Percentiles rank a stretch among this genome's conserved stretches.
These are phyloP conservation scores for Phrixothrix hirtus DNA, from an alignment of 2,888 invertebrate species.

Conservation along the genomic window DNA sequence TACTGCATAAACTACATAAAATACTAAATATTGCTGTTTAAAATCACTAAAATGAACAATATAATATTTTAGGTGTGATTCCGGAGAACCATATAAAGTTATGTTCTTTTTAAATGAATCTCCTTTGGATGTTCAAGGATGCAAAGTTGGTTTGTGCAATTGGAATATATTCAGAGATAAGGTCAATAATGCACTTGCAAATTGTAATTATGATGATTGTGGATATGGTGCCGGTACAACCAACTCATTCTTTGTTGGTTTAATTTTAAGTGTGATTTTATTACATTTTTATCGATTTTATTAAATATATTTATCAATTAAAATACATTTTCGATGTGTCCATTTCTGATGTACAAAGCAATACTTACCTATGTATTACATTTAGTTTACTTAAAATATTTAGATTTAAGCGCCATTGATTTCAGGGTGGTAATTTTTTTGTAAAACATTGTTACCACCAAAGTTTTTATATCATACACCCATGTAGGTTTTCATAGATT, in stretches of 20 bases:
- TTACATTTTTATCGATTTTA: background rate
- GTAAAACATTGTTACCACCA: too few relatives aligned
- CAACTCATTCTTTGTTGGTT: background rate
- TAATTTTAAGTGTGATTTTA: background rate
- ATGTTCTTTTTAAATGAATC: slow-evolving; percentile 75
- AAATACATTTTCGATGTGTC: too few relatives aligned
- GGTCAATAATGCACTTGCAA: slow-evolving; percentile 60
- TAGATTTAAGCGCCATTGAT: too few relatives aligned
- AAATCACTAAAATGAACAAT: too few relatives aligned
- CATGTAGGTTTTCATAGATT: too few relatives aligned
- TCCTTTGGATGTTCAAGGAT: slow-evolving; percentile 68
- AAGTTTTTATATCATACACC: too few relatives aligned
- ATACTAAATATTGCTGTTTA: too few relatives aligned
- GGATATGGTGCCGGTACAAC: slow-evolving; percentile 39
- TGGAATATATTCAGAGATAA: slow-evolving; percentile 70
- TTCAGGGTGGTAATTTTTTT: too few relatives aligned
- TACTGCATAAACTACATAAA: too few relatives aligned
- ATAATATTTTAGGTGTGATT: slow-evolving; percentile 59
- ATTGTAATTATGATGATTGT: slow-evolving; percentile 65
- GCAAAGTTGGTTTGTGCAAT: slow-evolving; percentile 76
- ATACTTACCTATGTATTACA: too few relatives aligned
- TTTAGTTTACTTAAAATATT: too few relatives aligned
- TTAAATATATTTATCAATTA: background rate
- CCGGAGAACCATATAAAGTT: slow-evolving; percentile 59
- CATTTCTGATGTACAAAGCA: background rate